phyloP scores from a whole-genome alignment of 2,113 vertebrate genomes.

The Pseudorhombus dupliciocellatus region DNA sequence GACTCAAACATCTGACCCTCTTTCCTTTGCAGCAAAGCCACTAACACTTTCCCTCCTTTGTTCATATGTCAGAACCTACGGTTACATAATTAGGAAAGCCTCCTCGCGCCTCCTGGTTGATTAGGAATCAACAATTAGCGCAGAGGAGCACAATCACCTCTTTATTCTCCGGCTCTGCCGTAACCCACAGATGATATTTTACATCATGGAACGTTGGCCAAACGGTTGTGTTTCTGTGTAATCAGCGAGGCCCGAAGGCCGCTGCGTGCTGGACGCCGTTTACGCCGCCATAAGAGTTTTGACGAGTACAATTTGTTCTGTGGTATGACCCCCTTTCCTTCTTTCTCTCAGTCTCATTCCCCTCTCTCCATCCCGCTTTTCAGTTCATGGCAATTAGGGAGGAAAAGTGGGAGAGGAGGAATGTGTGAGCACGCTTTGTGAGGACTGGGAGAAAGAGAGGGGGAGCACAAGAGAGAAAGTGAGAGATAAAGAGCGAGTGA shows the following conservation, averaged over 20 bases:
- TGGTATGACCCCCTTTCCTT: conserved; percentile 77
- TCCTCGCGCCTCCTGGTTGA: conserved; percentile 74
- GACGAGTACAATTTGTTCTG: conserved; percentile 74
- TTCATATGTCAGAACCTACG: conserved; percentile 73
- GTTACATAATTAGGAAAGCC: conserved; percentile 79
- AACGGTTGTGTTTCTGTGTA: conserved; percentile 40
- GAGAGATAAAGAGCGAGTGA: conserved; percentile 67
- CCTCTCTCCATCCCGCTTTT: conserved; percentile 76
- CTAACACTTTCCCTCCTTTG: conserved; percentile 61
- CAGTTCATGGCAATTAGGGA: conserved; percentile 82
- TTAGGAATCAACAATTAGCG: conserved; percentile 80
- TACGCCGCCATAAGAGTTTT: conserved; percentile 42
- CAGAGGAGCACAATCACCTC: conserved; percentile 82
- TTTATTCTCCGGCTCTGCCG: conserved; percentile 73
- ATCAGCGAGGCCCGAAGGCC: conserved; percentile 37
- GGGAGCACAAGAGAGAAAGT: conserved; percentile 66
- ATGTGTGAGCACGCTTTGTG: conserved; percentile 80
- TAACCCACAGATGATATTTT: conserved; percentile 50
- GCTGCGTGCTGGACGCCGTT: conserved; percentile 15
- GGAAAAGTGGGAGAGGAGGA: conserved; percentile 77
- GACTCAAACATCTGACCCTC: neutral
- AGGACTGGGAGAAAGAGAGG: conserved; percentile 64
- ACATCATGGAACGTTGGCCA: conserved; percentile 48
- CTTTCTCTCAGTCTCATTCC: conserved; percentile 73
- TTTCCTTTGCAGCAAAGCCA: conserved; percentile 42